Conservation (phyloP, 2,888 invertebrate species). For the Drosophila glabriapex region DNA sequence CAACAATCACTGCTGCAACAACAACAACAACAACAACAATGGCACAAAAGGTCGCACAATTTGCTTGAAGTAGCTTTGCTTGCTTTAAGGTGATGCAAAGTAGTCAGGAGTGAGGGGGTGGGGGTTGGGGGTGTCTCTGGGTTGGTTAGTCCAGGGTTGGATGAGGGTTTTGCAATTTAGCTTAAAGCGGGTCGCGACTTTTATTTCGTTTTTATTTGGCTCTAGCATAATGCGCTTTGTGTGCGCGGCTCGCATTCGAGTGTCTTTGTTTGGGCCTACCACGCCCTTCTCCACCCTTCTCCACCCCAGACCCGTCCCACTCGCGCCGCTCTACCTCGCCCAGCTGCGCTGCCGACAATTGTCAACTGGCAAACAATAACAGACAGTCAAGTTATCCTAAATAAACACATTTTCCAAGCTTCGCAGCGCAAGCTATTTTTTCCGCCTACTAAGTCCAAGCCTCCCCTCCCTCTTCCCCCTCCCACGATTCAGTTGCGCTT, state of each 20-base stretch:
- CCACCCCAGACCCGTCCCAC: neutral
- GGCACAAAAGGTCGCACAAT: constrained; percentile 52
- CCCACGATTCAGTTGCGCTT: constrained; percentile 37
- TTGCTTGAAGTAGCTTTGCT: constrained; percentile 37
- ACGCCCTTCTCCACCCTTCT: neutral
- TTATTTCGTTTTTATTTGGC: neutral
- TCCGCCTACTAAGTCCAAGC: neutral
- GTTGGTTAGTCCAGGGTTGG: neutral
- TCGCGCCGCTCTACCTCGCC: neutral
- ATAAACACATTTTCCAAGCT: constrained; percentile 76
- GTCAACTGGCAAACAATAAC: constrained; percentile 60
- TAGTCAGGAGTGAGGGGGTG: neutral
- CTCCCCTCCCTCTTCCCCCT: neutral
- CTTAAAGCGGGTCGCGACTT: constrained; percentile 36
- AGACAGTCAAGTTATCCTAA: constrained; percentile 76
- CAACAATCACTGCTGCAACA: constrained; percentile 58
- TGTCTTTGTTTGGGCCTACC: constrained; percentile 30
- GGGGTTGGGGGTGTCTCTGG: too few relatives aligned
- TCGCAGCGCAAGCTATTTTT: constrained; percentile 62
- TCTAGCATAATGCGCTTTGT: constrained; percentile 44
- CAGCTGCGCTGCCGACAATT: constrained; percentile 52
- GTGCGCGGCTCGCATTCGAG: constrained; percentile 34
- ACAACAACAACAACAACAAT: constrained; percentile 12
- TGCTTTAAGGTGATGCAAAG: neutral
- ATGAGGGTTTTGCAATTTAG: neutral